Conservation (phyloP, 2,113 vertebrate species). For the Leptobrachium ailaonicum region DNA sequence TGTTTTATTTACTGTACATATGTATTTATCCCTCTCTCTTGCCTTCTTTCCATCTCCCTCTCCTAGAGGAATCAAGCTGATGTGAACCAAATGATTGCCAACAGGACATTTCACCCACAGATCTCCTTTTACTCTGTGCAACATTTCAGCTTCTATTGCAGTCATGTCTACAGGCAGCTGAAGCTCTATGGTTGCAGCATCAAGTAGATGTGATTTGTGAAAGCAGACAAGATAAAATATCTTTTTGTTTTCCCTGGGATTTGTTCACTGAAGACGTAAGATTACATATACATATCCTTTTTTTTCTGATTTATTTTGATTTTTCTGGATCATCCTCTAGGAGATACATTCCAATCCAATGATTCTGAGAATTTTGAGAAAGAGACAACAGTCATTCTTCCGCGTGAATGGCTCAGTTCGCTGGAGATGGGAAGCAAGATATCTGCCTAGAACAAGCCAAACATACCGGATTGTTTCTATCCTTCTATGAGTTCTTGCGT, state of each 20-base stretch:
- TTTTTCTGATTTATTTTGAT: no score
- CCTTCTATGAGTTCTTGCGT: slow-evolving; percentile 6
- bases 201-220: slow-evolving; percentile 47
- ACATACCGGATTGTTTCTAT: slow-evolving; percentile 58
- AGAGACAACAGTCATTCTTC: slow-evolving; percentile 53
- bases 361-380: slow-evolving; percentile 52
- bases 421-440: slow-evolving; percentile 55
- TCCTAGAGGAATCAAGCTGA: slow-evolving; percentile 49
- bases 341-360: slow-evolving; percentile 52
- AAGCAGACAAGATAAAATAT: not conserved
- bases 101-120: slow-evolving; percentile 54
- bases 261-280: slow-evolving; percentile 53
- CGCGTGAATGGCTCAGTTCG: slow-evolving; percentile 57
- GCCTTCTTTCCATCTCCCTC: slow-evolving; percentile 41
- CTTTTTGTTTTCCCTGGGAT: not conserved
- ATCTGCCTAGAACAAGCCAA: slow-evolving; percentile 50
- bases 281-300: no score
- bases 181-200: slow-evolving; percentile 59
- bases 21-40: not conserved
- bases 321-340: slow-evolving; percentile 48
- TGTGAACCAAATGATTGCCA: slow-evolving; percentile 48
- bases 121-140: slow-evolving; percentile 51
- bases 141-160: slow-evolving; percentile 63
- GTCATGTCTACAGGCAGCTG: slow-evolving; percentile 59
- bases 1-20: not conserved